Conservation (phyloP, 2,888 invertebrate genomes). For the Abrostola tripartita region DNA sequence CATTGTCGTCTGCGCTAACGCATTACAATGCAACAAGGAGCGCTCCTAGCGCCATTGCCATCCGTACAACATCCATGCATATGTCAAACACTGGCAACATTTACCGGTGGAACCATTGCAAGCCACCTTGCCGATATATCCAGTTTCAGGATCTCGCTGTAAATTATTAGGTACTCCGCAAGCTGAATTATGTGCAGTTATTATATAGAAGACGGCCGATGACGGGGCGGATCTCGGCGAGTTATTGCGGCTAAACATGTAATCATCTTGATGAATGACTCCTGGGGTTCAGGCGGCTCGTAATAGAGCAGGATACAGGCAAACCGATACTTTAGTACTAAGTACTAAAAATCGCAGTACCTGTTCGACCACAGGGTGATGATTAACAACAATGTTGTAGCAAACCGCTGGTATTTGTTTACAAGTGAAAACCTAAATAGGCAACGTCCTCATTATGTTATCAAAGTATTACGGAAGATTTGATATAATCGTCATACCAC, state of each 20-base stretch:
- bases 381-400: slow-evolving; percentile 13
- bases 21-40: slow-evolving; percentile 36
- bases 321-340: slow-evolving; percentile 35
- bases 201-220: slow-evolving; percentile 53
- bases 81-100: slow-evolving; percentile 30
- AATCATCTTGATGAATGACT: slow-evolving; percentile 67
- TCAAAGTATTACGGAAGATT: slow-evolving; percentile 26
- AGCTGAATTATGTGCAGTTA: slow-evolving; percentile 63
- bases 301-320: slow-evolving; percentile 24
- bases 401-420: slow-evolving; percentile 13
- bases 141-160: slow-evolving; percentile 59
- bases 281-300: slow-evolving; percentile 31
- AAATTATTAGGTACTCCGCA: slow-evolving; percentile 61
- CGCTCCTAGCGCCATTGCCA: slow-evolving; percentile 10
- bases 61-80: slow-evolving; percentile 23
- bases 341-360: slow-evolving; percentile 9
- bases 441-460: slow-evolving; percentile 46
- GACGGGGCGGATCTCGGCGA: slow-evolving; percentile 47
- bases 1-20: slow-evolving; percentile 30
- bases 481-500: slow-evolving; percentile 12
- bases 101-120: slow-evolving; percentile 33
- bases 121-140: slow-evolving; percentile 39
- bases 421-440: slow-evolving; percentile 28
- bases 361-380: slow-evolving; percentile 2
- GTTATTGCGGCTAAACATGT: slow-evolving; percentile 52